Conservation (phyloP, 1,140 invertebrate species). For the Cheumatopsyche charites region DNA sequence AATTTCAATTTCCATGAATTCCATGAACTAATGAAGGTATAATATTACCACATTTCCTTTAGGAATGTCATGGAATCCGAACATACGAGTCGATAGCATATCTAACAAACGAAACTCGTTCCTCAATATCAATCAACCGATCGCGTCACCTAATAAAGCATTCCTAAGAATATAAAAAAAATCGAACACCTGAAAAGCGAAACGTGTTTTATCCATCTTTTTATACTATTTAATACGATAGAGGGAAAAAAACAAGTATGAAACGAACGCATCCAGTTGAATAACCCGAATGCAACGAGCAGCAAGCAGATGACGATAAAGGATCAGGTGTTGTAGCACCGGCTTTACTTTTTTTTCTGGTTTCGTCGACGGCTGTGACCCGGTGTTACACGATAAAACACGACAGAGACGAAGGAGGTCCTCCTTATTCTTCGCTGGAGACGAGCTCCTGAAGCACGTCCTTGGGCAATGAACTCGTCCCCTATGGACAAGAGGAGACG, state of each 20-base stretch:
- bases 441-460: background rate
- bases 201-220: too few relatives aligned
- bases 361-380: conserved; percentile 4
- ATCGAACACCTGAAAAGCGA: too few relatives aligned
- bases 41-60: too few relatives aligned
- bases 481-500: background rate
- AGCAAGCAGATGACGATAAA: background rate
- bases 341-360: background rate
- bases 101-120: too few relatives aligned
- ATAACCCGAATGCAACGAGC: background rate
- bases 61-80: too few relatives aligned
- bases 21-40: too few relatives aligned
- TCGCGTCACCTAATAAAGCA: too few relatives aligned
- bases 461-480: conserved; percentile 17
- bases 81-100: too few relatives aligned
- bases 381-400: background rate
- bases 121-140: too few relatives aligned
- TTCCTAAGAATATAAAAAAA: too few relatives aligned
- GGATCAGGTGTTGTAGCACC: background rate
- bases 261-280: background rate
- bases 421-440: background rate
- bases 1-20: too few relatives aligned
- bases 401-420: background rate
- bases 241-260: background rate
- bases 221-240: too few relatives aligned